Conservation (phyloP, 2,888 invertebrate genomes). For the Nephrocerus scutellatus region DNA sequence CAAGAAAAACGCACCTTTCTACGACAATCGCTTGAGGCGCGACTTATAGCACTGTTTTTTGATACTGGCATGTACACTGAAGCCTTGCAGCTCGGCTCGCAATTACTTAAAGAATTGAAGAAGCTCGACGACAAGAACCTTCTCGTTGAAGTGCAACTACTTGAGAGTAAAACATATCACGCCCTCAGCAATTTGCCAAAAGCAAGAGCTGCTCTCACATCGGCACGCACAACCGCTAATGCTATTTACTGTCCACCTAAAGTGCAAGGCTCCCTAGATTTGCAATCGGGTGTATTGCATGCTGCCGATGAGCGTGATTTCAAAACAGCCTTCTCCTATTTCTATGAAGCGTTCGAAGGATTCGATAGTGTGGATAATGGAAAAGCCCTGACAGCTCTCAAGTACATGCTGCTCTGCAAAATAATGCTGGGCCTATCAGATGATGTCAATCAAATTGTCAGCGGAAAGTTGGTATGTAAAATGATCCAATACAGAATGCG, state of each 20-base stretch:
- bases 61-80: slow-evolving; percentile 86
- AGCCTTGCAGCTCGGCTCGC: slow-evolving; percentile 75
- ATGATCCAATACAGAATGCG: no score
- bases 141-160: slow-evolving; percentile 92
- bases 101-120: slow-evolving; percentile 89
- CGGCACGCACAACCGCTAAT: slow-evolving; percentile 98
- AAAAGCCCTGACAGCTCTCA: slow-evolving; percentile 90
- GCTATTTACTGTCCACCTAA: slow-evolving; percentile 99
- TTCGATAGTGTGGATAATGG: slow-evolving; percentile 90
- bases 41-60: slow-evolving; percentile 90
- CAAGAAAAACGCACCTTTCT: slow-evolving; percentile 95
- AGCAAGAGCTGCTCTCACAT: slow-evolving; percentile 92
- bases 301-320: slow-evolving; percentile 99
- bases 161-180: slow-evolving; percentile 98
- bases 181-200: slow-evolving; percentile 94
- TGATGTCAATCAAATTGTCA: slow-evolving; percentile 89
- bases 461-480: slow-evolving; percentile 70
- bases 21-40: slow-evolving; percentile 89
- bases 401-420: slow-evolving; percentile 98
- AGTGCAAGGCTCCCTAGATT: slow-evolving; percentile 94
- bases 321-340: slow-evolving; percentile 99
- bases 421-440: slow-evolving; percentile 97
- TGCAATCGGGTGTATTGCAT: slow-evolving; percentile 96
- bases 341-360: slow-evolving; percentile 99
- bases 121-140: slow-evolving; percentile 99